Conservation (phyloP, 1,140 invertebrate species). For the Bursaphelenchus mucronatus region DNA sequence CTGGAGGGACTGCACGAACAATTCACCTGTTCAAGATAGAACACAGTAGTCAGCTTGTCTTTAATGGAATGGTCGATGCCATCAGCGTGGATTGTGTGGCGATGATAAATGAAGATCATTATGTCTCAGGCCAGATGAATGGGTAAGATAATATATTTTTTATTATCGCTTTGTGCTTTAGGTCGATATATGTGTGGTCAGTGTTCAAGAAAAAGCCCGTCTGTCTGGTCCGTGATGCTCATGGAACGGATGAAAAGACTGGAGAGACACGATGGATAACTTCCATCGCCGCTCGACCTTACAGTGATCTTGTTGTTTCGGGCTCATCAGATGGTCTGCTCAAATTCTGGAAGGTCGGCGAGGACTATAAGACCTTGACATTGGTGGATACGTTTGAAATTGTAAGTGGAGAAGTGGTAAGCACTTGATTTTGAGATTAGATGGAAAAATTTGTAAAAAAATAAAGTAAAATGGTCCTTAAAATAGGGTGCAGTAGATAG, state of each 20-base stretch:
- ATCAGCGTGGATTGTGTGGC: constrained; percentile 42
- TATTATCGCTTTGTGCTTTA: constrained; percentile 22
- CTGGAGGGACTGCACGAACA: constrained; percentile 25
- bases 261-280: constrained; percentile 31
- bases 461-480: too few species aligned
- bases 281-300: constrained; percentile 34
- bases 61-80: constrained; percentile 36
- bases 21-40: constrained; percentile 38
- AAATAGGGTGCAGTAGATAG: too few species aligned
- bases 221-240: constrained; percentile 31
- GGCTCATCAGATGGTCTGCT: constrained; percentile 33
- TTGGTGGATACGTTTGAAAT: constrained; percentile 23
- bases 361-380: constrained; percentile 37
- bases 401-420: constrained; percentile 21
- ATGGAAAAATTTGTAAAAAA: too few species aligned
- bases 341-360: constrained; percentile 33
- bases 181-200: constrained; percentile 39
- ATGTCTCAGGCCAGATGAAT: constrained; percentile 35
- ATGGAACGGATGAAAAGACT: constrained; percentile 9
- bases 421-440: too few species aligned
- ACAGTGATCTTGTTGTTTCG: constrained; percentile 36
- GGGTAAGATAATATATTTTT: constrained; percentile 31
- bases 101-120: constrained; percentile 46
- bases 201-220: constrained; percentile 38
- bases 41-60: constrained; percentile 38